A percentile compares a stretch with the other conserved stretches of the same genome.
These are phyloP conservation scores for Chloroceryle amazona DNA, from an alignment of 2,797 vertebrate species.

Conservation along the genomic window DNA sequence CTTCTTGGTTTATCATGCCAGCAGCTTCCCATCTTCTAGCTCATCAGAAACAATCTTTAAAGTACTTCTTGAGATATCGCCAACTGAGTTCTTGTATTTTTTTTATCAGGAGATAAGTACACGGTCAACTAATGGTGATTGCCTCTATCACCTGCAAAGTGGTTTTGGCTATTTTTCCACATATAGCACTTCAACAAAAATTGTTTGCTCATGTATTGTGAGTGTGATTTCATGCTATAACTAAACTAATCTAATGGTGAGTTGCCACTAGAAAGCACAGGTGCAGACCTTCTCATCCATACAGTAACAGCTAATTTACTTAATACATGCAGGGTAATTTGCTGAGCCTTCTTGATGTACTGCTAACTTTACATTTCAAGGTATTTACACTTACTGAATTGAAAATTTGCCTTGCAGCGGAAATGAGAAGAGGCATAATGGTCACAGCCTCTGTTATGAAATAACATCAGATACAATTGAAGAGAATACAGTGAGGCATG, in stretches of 20 bases:
- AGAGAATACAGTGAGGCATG: background rate
- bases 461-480: background rate
- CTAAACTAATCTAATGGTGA: background rate
- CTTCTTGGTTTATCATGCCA: background rate
- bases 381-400: slow-evolving; percentile 14
- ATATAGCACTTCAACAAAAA: background rate
- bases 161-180: slow-evolving; percentile 16
- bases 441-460: background rate
- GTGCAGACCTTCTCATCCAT: background rate
- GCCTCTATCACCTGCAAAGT: background rate
- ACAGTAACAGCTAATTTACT: slow-evolving; percentile 24
- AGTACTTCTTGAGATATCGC: background rate
- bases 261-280: background rate
- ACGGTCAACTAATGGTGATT: background rate
- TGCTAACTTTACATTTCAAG: background rate
- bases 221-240: background rate
- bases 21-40: background rate
- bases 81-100: background rate
- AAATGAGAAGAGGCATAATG: background rate
- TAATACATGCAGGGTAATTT: slow-evolving; percentile 5
- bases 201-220: background rate
- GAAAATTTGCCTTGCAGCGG: background rate
- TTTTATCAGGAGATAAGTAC: background rate
- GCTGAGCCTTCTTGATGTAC: background rate
- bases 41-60: background rate